Conservation (phyloP, 2,888 invertebrate genomes). For the Boloria euphrosyne region DNA sequence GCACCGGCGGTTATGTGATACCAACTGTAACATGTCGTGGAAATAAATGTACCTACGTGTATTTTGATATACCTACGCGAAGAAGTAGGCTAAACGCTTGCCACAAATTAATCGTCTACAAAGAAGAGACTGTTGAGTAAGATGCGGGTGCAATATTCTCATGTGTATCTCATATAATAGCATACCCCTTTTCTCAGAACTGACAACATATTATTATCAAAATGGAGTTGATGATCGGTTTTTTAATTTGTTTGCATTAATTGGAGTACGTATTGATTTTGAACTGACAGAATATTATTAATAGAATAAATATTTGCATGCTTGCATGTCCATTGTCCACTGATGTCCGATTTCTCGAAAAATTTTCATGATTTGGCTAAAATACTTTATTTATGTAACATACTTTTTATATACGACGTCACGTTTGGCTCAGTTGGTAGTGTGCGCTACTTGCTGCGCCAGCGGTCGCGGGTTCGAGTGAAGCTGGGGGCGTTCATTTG, state of each 20-base stretch:
- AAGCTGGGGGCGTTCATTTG: too few relatives aligned
- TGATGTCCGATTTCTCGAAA: too few relatives aligned
- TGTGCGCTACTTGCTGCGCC: too few relatives aligned
- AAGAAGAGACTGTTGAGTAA: slow-evolving; percentile 20
- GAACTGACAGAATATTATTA: too few relatives aligned
- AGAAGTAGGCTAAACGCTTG: slow-evolving; percentile 20
- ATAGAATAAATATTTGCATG: too few relatives aligned
- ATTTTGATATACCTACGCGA: slow-evolving; percentile 30
- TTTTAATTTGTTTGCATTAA: not conserved
- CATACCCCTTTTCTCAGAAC: not conserved
- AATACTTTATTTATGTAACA: too few relatives aligned
- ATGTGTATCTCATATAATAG: not conserved
- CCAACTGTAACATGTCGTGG: slow-evolving; percentile 33
- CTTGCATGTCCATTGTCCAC: too few relatives aligned
- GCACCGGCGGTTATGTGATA: slow-evolving; percentile 36
- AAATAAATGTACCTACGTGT: slow-evolving; percentile 30
- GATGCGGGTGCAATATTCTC: slow-evolving; percentile 29
- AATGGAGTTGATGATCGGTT: not conserved
- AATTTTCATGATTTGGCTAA: too few relatives aligned
- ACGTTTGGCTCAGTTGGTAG: too few relatives aligned
- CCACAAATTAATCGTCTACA: slow-evolving; percentile 22
- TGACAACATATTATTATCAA: not conserved
- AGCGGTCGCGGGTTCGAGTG: too few relatives aligned
- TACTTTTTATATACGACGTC: too few relatives aligned
- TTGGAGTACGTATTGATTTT: too few relatives aligned